Evolutionary conservation across 2,113 vertebrate genomes (phyloP), one percentile per base, ranked within the genome.

Genomic region (Sinocyclocheilus grahami): DNA sequence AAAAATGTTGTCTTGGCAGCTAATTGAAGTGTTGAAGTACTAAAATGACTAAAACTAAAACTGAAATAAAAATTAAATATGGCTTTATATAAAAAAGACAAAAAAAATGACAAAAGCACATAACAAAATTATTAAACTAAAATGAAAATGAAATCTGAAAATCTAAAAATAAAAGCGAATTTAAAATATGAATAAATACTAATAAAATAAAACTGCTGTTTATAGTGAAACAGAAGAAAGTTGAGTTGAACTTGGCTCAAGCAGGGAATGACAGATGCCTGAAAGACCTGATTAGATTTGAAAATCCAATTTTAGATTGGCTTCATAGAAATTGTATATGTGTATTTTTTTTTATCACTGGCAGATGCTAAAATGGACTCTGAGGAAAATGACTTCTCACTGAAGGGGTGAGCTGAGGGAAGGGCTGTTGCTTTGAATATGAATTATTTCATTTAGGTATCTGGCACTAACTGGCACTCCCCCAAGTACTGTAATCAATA

Each of bases 321-420:
- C 33, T 58, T 53, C 58, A 62, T 55, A 65, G 42, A 63, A 76
- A 82, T 13, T 58, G 86, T 83, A 53, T 16, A 67, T 14, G 71
- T 84, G 78, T 51, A 69, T 82, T 79, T 4, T 51, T 51, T 83
- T 33, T 75, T 53, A 30, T 60, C 33, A 81, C 78, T 67, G 71
- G 71, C 80, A 87, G 86, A 78, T 78, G 80, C 80, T 83, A 55
- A 83, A 87, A 87, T 78, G 86, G 72, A 83, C 86, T 78, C 82
- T 69, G 72, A 69, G 53, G 80, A 78, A 83, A 83, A 87, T 71
- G 30, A 87, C 86, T 87, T 83, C 58, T 82, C 86, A 87, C 46
- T 77, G 22, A 78, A 82, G 62, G 51, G 46, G 72, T 42, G 72
- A 76, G 81, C 86, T 55, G 22, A 42, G 60, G 33, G 72, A 86